These are phyloP conservation scores for Acipenser oxyrinchus DNA, from an alignment of 2,797 vertebrate species.

Conservation along the genomic window DNA sequence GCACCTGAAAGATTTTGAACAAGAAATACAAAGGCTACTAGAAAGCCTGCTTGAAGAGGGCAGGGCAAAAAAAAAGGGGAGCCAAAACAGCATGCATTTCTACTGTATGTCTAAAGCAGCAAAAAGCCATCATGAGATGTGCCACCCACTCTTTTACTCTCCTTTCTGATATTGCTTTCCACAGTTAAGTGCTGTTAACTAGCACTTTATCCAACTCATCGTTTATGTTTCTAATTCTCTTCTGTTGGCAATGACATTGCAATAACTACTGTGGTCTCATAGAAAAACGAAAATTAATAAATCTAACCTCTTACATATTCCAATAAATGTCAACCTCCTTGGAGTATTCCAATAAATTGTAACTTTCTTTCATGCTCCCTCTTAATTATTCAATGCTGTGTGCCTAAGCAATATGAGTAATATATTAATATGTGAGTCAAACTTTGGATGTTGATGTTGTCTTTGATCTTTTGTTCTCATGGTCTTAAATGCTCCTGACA, in stretches of 20 bases:
- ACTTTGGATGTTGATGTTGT: background rate
- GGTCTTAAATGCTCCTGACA: constrained; percentile 7
- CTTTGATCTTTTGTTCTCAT: background rate
- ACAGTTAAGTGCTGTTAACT: too few relatives aligned
- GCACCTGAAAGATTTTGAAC: too few relatives aligned
- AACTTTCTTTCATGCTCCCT: background rate
- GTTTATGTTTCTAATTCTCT: too few relatives aligned
- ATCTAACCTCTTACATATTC: background rate
- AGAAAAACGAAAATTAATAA: background rate
- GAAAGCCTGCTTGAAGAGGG: too few relatives aligned
- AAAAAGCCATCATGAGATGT: too few relatives aligned
- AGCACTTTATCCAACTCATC: too few relatives aligned
- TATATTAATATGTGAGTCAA: background rate
- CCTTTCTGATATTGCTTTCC: too few relatives aligned
- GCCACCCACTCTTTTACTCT: too few relatives aligned
- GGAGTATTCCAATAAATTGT: background rate
- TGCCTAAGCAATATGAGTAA: background rate
- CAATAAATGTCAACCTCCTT: background rate
- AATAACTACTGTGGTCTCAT: constrained; percentile 1
- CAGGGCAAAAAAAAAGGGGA: too few relatives aligned
- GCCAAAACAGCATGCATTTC: too few relatives aligned
- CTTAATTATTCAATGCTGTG: background rate
- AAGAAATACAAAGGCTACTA: too few relatives aligned
- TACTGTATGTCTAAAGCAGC: too few relatives aligned
- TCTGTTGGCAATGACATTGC: background rate